Evolutionary conservation across 2,113 vertebrate species (phyloP), one percentile per base, ranked within the genome.

Genomic region (Jaculus jaculus): DNA sequence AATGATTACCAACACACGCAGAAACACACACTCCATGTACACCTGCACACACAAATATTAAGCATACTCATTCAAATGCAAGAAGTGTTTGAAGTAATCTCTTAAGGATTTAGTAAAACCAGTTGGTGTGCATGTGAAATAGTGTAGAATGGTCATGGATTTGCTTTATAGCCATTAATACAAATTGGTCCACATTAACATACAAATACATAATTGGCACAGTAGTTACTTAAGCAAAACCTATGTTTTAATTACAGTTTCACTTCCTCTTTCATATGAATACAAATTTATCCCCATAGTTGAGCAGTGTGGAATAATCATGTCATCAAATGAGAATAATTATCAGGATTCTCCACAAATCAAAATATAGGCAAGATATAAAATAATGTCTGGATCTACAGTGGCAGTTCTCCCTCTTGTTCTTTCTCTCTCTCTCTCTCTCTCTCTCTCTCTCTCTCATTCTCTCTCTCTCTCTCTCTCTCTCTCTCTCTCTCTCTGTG

Each of bases 161-260:
- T 89, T 78, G 75, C 21, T 91, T 68, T 77, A 2, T 63, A 89
- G 28, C 37, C 47, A 68, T 84, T 91, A 21, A 83, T 83, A 81
- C 77, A 66, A 84, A 63, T n/a, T 87, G 54, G 42, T 17, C 34
- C 5, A 74, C 10, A 2, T 0, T 39, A 63, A 30, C 61, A 3
- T 30, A 34, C 13, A 28, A 26, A 21, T 9, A 24, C 15, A 3
- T 30, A 30, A 23, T 0, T 68, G 77, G 28, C 47, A 87, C 75
- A 89, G 18, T 11, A 30, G 5, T 87, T 39, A 79, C 20, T 51
- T 78, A 83, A 77, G 32, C 12, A 26, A 81, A 84, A 24, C 28
- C 65, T 89, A 21, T 63, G 84, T 87, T 90, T 89, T 68, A 84
- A 87, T 78, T 20, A 6, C 34, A 6, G 8, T 75, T 91, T 93